Base-by-base conservation (phyloP, 2,888 invertebrate genomes). In the Rugalucina vietnamica region DNA sequence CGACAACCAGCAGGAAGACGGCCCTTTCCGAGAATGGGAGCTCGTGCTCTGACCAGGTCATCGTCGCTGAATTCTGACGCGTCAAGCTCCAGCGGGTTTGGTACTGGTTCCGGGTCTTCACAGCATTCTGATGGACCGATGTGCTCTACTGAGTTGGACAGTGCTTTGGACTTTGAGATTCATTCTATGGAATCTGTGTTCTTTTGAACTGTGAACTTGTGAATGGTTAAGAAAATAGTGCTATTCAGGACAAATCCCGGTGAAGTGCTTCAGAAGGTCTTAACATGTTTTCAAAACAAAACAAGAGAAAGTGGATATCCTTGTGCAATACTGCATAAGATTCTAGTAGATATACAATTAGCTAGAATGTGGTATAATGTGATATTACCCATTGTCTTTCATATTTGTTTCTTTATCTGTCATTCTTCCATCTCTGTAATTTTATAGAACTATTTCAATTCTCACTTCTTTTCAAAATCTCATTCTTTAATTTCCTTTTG, bases 61-160 rank as follows among this genome's bases (percentile, higher is more conserved):
- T 29, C 77, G 18, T 73, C 84, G 5, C 76, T 87, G 4, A 60
- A 76, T 14, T 86, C 86, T 12, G 74, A 72, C 32, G 71, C 69
- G 49, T 87, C 84, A 0, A 84, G 84, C 1, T 78, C 79, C 37
- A 87, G 87, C 50, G 87, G 87, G 32, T 84, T 87, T 69, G 87
- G 85, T 0, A 79, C 81, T 49, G 84, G 78, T 4, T 76, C 77
- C 2, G 32, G 29, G 18, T 78, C 60, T 18, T 82, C 77, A 8
- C 71, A 73, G 37, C 73, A 84, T 70, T 79, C 84, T 1, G 81
- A 85, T 77, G 82, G 76, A 36, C 39, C 34, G 10, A 18, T 65
- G 65, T 29, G 65, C 29, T 65, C 65, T 32, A 65, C 65, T 12
- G 34, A 34, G 18, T n/a, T 34, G 34, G 65, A 65, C 34, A 65